Evolutionary conservation across 64 coral and sea anemone genomes (phyloP), one percentile per base, ranked within the genome.

Genomic region (Montipora sp.): DNA sequence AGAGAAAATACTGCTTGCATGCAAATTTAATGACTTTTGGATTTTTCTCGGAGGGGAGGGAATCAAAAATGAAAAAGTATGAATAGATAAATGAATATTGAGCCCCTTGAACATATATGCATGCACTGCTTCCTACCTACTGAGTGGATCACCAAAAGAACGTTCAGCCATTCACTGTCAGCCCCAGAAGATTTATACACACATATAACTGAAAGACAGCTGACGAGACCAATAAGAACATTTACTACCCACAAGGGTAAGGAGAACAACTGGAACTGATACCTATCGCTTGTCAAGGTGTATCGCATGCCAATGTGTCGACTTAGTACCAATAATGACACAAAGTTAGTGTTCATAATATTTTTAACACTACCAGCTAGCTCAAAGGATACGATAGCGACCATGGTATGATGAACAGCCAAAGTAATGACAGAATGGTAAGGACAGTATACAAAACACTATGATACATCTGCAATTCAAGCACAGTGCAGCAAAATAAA

Each of bases 191-290:
- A 65, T 13, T 71, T 44, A 85, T 21, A 85, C 9, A 85, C 82
- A 85, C 82, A 85, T 8, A 85, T 4, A 19, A 85, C 82, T 85
- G 82, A 85, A 50, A 85, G 63, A 72, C 82, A 85, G 23, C 61
- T 71, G 48, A 85, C 82, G n/a, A 85, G 9, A 36, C 82, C 43
- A 85, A 85, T 13, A 85, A 85, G 63, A 18, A 51, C 8, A 12
- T 85, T 85, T 23, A 85, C 61, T 71, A 65, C 65, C 82, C 82
- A 85, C 18, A 85, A 46, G 9, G 82, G 82, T 47, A 85, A 3
- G 11, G 82, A 85, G 65, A 72, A 22, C 49, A 85, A 71, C 45
- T 67, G 59, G 65, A 85, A 85, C 11, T 70, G 19, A 71, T 85
- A 72, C 10, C 82, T 59, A 63, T 72, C 7, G 4, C 2, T 71